Conservation (phyloP, 2,888 invertebrate species). For the Watsonalla binaria region DNA sequence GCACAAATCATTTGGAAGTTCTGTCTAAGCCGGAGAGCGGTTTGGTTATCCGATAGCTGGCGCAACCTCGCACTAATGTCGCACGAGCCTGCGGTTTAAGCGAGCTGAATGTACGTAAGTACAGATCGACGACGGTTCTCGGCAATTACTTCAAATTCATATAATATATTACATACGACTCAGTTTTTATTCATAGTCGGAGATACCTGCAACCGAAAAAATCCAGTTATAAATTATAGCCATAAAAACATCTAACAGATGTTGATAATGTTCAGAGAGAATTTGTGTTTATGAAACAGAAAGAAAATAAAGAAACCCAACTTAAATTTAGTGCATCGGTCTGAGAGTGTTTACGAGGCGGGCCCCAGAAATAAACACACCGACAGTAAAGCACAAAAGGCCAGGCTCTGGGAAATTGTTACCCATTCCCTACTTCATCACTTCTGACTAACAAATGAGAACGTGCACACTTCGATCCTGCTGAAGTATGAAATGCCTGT, state of each 20-base stretch:
- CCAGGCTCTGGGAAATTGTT: conserved; percentile 55
- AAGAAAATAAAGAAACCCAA: conserved; percentile 60
- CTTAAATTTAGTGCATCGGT: conserved; percentile 68
- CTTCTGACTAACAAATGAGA: conserved; percentile 43
- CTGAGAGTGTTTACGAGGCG: conserved; percentile 69
- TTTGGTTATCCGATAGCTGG: not conserved
- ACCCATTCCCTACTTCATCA: conserved; percentile 57
- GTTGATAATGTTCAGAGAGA: conserved; percentile 32
- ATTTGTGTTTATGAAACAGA: conserved; percentile 26
- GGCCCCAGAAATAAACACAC: conserved; percentile 70
- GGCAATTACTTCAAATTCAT: not conserved
- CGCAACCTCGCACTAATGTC: not conserved
- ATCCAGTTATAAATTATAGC: conserved; percentile 5
- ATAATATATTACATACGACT: not conserved
- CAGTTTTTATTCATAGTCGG: not conserved
- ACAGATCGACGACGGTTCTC: not conserved
- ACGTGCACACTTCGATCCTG: conserved; percentile 16
- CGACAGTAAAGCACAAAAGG: conserved; percentile 63
- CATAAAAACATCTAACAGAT: conserved; percentile 7
- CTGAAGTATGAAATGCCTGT: conserved; percentile 1
- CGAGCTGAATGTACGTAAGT: not conserved
- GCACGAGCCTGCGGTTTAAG: not conserved
- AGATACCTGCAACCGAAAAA: not conserved
- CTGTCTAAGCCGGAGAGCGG: not conserved
- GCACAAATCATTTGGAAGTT: not conserved